phyloP scores from a whole-genome alignment of 1,140 invertebrate species.

The Trachymyrmex cornetzi region DNA sequence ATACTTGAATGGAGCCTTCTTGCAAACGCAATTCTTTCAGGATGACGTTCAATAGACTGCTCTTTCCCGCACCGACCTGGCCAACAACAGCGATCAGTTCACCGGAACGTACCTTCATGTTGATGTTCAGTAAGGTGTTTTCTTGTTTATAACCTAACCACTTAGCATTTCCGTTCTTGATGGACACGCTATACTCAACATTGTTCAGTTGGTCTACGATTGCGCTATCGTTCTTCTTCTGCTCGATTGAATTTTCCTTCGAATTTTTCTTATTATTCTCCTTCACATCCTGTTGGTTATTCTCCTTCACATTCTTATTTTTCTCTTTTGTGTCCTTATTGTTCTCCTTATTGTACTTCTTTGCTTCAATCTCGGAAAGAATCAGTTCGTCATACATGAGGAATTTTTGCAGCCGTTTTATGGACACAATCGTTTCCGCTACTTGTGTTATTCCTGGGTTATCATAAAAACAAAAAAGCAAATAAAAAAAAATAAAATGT shows the following conservation, averaged over 20 bases:
- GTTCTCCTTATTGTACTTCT: conserved; percentile 66
- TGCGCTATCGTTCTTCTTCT: neutral
- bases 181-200: no score
- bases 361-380: neutral
- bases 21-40: no score
- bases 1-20: no score
- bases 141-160: no score
- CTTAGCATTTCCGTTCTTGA: no score
- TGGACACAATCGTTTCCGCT: conserved; percentile 89
- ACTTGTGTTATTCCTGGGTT: conserved; percentile 84
- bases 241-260: conserved; percentile 41
- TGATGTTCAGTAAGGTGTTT: no score
- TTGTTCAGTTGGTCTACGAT: no score
- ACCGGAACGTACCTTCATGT: no score
- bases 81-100: no score
- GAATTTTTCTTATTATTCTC: conserved; percentile 52
- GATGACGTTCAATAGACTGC: no score
- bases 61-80: no score
- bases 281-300: conserved; percentile 67
- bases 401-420: conserved; percentile 90
- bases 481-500: neutral
- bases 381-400: conserved; percentile 88
- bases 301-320: neutral
- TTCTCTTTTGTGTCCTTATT: neutral
- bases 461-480: neutral